phyloP scores from a whole-genome alignment of 2,888 invertebrate species.

The Papilio gigon region DNA sequence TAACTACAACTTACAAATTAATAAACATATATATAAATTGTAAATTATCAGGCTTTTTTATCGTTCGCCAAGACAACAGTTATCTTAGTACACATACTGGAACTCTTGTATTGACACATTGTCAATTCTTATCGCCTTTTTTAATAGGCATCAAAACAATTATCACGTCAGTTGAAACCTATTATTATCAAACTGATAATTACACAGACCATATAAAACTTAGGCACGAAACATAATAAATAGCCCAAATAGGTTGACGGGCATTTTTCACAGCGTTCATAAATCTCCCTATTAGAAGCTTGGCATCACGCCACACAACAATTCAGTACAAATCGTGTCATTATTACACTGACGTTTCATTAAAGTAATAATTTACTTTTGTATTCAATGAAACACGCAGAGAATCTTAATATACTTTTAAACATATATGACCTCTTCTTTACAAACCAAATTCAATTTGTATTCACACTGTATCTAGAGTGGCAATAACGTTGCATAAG shows the following conservation, averaged over 20 bases:
- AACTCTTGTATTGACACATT: too few species aligned
- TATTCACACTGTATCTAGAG: constrained; percentile 7
- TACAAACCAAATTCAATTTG: constrained; percentile 16
- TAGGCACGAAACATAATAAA: constrained; percentile 29
- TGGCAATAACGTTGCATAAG: constrained; percentile 38
- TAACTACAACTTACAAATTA: background rate
- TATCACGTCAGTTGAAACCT: too few species aligned
- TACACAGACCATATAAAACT: constrained; percentile 31
- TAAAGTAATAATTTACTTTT: constrained; percentile 44
- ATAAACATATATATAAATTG: background rate
- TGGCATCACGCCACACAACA: constrained; percentile 55
- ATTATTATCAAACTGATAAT: background rate
- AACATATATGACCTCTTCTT: background rate
- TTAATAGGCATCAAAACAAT: too few species aligned
- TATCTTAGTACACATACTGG: too few species aligned
- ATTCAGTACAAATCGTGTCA: constrained; percentile 51
- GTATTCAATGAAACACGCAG: constrained; percentile 35
- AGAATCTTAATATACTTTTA: background rate
- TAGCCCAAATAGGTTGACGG: constrained; percentile 19
- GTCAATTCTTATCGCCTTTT: too few species aligned
- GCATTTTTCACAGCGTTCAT: constrained; percentile 38
- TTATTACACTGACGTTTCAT: constrained; percentile 47
- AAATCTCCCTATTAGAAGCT: constrained; percentile 49
- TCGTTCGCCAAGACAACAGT: too few species aligned
- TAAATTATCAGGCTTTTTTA: too few species aligned